Evolutionary conservation across 2,113 vertebrate genomes (phyloP).

Genomic region (Micronycteris hirsuta): DNA sequence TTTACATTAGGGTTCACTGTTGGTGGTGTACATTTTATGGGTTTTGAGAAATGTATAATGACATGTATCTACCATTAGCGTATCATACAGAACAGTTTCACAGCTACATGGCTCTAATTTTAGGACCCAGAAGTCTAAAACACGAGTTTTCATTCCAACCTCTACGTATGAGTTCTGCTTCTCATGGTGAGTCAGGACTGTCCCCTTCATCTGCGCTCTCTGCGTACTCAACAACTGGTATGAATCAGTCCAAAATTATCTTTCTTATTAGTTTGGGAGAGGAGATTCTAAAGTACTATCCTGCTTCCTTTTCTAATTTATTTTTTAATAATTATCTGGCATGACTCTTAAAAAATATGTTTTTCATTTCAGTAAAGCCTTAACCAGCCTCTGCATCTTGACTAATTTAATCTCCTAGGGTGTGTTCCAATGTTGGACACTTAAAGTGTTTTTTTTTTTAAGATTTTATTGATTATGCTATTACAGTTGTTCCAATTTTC

Average conservation of each 20-base stretch:
- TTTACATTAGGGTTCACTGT: neutral
- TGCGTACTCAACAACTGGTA: neutral
- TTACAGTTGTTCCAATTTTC: too few relatives aligned
- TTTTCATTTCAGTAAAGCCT: neutral
- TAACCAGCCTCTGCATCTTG: neutral
- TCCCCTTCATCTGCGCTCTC: neutral
- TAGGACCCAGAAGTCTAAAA: neutral
- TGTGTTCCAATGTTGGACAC: neutral
- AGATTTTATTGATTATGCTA: too few relatives aligned
- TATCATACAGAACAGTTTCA: neutral
- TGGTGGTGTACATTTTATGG: neutral
- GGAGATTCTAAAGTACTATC: neutral
- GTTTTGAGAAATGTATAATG: neutral
- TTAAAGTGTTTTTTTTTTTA: neutral
- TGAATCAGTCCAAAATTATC: neutral
- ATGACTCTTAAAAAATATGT: neutral
- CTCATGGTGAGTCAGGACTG: neutral
- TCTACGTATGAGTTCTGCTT: neutral
- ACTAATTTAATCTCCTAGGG: conserved; percentile 27
- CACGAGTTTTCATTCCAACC: neutral
- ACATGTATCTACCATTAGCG: neutral
- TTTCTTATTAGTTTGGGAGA: neutral
- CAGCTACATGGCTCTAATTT: neutral
- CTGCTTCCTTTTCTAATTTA: neutral
- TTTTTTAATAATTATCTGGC: neutral